Conservation (phyloP, 2,113 vertebrate genomes). For the Mobula birostris region DNA sequence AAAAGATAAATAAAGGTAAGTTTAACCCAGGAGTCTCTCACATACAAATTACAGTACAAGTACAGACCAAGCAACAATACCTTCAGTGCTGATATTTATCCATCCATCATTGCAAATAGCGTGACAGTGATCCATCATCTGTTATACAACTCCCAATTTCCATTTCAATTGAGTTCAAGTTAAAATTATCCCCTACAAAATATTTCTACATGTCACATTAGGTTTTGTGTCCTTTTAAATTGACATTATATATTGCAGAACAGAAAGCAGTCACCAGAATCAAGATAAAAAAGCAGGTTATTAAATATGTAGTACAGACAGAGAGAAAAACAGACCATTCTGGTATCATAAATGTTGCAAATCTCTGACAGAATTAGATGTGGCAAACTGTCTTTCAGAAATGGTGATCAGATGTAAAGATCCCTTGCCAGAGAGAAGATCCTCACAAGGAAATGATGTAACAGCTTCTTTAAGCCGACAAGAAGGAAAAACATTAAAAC, state of each 20-base stretch:
- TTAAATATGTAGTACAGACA: slow-evolving; percentile 11
- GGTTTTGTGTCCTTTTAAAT: background rate
- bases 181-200: background rate
- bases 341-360: background rate
- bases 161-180: background rate
- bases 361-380: background rate
- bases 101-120: background rate
- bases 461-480: background rate
- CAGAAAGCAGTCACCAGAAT: background rate
- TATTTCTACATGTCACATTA: background rate
- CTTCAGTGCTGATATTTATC: background rate
- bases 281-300: background rate
- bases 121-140: background rate
- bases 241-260: background rate
- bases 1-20: background rate
- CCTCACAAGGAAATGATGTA: background rate
- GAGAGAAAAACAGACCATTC: background rate
- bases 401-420: background rate
- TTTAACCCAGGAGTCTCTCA: background rate
- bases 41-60: background rate
- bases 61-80: background rate
- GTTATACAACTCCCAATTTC: background rate
- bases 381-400: background rate
- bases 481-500: background rate
- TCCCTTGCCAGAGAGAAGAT: background rate